Evolutionary conservation across 2,888 invertebrate species (phyloP).

Genomic region (Pristionchus japonicus): DNA sequence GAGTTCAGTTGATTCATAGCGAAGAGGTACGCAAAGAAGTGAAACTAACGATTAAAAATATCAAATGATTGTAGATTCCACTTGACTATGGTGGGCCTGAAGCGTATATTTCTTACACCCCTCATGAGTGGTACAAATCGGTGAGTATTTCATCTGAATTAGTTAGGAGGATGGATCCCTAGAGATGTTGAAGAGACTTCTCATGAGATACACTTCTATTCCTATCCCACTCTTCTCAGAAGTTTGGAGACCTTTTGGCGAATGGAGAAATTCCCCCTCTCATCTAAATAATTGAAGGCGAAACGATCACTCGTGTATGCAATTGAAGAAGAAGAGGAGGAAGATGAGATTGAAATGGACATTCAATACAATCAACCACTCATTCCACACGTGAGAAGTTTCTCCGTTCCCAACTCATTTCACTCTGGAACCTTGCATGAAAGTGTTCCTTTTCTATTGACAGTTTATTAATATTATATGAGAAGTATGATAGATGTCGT

Average conservation of each 20-base stretch:
- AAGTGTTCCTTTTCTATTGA: neutral
- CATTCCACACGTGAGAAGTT: slow-evolving; percentile 54
- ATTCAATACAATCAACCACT: slow-evolving; percentile 51
- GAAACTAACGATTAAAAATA: too few species aligned
- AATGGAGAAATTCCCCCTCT: neutral
- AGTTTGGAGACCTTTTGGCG: neutral
- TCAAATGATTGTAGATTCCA: slow-evolving; percentile 53
- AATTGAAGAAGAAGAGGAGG: slow-evolving; percentile 30
- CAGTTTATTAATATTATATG: neutral
- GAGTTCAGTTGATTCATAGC: slow-evolving; percentile 56
- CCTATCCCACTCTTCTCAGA: neutral
- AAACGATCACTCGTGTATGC: slow-evolving; percentile 6
- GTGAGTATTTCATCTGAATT: slow-evolving; percentile 21
- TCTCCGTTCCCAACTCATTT: neutral
- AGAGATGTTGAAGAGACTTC: neutral
- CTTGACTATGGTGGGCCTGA: slow-evolving; percentile 69
- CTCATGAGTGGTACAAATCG: slow-evolving; percentile 56
- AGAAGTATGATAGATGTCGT: too few species aligned
- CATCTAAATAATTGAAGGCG: slow-evolving; percentile 37
- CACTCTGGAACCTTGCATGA: neutral
- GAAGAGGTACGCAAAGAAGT: slow-evolving; percentile 29
- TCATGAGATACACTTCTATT: neutral
- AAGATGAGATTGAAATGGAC: slow-evolving; percentile 48
- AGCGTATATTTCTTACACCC: slow-evolving; percentile 54
- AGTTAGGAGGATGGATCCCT: neutral